Evolutionary conservation across 2,888 invertebrate genomes (phyloP), one percentile per base, ranked within the genome.

Genomic region (Synanthedon vespiformis): DNA sequence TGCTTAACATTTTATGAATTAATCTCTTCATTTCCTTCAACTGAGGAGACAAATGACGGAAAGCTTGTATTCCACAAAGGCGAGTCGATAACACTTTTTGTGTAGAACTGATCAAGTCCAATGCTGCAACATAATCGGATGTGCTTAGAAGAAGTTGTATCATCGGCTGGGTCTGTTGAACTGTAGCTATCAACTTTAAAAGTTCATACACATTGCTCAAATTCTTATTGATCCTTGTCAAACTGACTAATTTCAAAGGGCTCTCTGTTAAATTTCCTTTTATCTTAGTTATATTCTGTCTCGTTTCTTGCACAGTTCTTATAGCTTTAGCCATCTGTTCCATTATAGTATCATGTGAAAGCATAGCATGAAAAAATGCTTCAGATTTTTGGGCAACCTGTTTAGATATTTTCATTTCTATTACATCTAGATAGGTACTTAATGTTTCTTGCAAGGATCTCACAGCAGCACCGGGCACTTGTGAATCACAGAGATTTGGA

Each of bases 351-450:
- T 99, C 98, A 80, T 99, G 99, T 6, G 98, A 98, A 53, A 98
- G 93, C 95, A 99, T 98, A 1, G 98, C 98, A 79, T 97, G 95
- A 74, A 99, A 99, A 86, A 99, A 99, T 14, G 97, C 97, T 63
- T 96, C 96, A 10, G 98, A 98, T 74, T 98, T 97, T 66, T 94
- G 93, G 34, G 98, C 96, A 52, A 98, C 93, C 88, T 98, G 97
- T 65, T 93, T 92, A 4, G 96, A 95, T 72, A 97, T 96, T 80
- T 95, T 93, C 68, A 96, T 94, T 82, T 99, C 98, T 50, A 98
- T 95, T 55, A 95, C 92, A 88, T 99, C 98, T 68, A 99, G 88
- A 78, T 98, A 97, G 74, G 97, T 95, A 70, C 96, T 96, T 48
- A 98, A 85, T 80, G 94, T 94, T 85, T 97, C 97, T 80, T 97